Conservation (phyloP, 1,140 invertebrate species). For the Caenorhabditis briggsae region DNA sequence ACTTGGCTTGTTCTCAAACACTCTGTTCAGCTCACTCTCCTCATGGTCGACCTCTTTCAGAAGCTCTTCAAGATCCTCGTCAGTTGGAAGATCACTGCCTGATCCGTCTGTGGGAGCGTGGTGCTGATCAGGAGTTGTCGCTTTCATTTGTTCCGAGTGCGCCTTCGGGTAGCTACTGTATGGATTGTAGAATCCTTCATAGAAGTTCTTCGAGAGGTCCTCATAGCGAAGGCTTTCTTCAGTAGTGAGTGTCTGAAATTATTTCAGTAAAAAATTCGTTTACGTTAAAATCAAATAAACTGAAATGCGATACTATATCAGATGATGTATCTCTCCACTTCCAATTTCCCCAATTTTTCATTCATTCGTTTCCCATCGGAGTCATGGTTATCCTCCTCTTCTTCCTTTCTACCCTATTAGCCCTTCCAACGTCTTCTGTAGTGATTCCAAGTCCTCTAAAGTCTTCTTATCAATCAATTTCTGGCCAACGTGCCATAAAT, state of each 20-base stretch:
- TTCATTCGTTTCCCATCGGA: neutral
- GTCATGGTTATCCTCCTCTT: neutral
- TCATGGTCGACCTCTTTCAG: conserved; percentile 58
- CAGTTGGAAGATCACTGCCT: neutral
- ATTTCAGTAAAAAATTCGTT: too few relatives aligned
- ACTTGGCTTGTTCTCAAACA: conserved; percentile 3
- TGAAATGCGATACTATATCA: neutral
- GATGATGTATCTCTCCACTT: neutral
- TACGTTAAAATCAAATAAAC: neutral
- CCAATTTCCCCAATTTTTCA: neutral
- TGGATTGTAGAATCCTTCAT: conserved; percentile 64
- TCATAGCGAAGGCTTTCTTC: conserved; percentile 70
- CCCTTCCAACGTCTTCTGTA: neutral
- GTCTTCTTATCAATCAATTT: conserved; percentile 43
- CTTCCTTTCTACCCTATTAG: neutral
- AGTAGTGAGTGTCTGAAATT: conserved; percentile 69
- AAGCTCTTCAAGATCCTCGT: conserved; percentile 56
- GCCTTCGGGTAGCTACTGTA: neutral
- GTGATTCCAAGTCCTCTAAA: conserved; percentile 21
- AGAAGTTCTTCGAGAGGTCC: conserved; percentile 69
- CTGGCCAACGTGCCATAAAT: conserved; percentile 62
- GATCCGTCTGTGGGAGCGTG: neutral
- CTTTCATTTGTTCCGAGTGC: neutral
- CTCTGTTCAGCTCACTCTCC: conserved; percentile 54
- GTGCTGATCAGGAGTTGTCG: neutral